Base-by-base conservation (phyloP, 2,113 vertebrate species). In the Rhadina sibilatrix region DNA sequence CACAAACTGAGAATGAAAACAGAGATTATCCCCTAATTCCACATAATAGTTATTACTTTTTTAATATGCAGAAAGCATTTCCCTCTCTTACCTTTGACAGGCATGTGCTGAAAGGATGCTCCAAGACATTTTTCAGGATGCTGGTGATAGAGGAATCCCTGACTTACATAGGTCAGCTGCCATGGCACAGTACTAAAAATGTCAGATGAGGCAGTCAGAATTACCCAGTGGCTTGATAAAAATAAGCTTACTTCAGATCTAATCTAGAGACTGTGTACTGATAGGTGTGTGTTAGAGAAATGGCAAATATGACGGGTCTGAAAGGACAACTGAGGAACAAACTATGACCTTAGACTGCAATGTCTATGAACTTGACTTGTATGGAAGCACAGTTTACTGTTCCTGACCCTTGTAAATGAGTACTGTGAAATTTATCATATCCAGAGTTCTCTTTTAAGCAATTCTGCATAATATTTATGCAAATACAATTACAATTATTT, bases 211-310 rank as follows among this genome's bases (percentile, higher is more conserved):
- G 90, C 64, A 75, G 54, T 87, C 91, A 82, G 91, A 97, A 96
- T 95, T 93, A 96, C 46, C 40, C 92, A 56, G 79, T 35, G 54
- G 82, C 85, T 97, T 96, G 90, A 93, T 42, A 92, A 97, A 96
- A 97, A 97, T 93, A 93, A 96, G 84, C 81, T 98, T 95, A 96
- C 70, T 96, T 95, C 72, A 89, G 72, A 77, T 94, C 85, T 97
- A 90, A 97, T 96, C 94, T 95, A 93, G 76, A 76, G 84, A 95
- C 70, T 96, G 83, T 0, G 1, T 68, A 83, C 38, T 89, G 81
- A 94, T 49, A 93, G 24, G 64, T 88, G 31, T 25, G 65, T 79
- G 54, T 61, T 93, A 90, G 52, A 77, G 78, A 93, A 95, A 91
- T 24, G 14, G 72, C 13, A 88, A 80, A 71, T 35, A 76, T 17